Evolutionary conservation across 1,140 invertebrate genomes (phyloP).

Genomic region (Lordiphosa clarofinis): DNA sequence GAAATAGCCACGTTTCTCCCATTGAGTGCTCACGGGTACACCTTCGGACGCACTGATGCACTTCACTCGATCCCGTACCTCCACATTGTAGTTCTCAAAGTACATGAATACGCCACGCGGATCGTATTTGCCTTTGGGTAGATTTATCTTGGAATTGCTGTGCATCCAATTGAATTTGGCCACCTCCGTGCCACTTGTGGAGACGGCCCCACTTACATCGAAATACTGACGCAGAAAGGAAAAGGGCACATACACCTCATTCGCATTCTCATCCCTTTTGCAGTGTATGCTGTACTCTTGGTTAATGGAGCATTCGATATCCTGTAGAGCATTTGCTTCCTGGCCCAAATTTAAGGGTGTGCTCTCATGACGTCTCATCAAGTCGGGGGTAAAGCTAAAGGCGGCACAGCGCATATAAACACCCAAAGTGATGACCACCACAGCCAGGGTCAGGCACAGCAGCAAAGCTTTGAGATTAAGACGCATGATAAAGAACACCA

Average conservation of each 20-base stretch:
- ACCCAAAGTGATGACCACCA: conserved; percentile 80
- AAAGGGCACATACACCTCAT: conserved; percentile 95
- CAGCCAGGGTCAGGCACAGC: conserved; percentile 80
- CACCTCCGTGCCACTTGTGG: conserved; percentile 58
- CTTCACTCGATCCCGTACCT: conserved; percentile 94
- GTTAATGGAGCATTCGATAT: conserved; percentile 95
- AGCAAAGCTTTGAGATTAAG: conserved; percentile 82
- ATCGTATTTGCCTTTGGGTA: conserved; percentile 92
- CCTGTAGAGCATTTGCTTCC: conserved; percentile 80
- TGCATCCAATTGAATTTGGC: conserved; percentile 96
- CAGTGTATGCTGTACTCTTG: conserved; percentile 92
- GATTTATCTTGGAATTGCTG: conserved; percentile 95
- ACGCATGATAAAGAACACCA: conserved; percentile 81
- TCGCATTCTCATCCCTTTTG: conserved; percentile 88
- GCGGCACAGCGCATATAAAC: conserved; percentile 82
- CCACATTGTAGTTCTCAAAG: conserved; percentile 98
- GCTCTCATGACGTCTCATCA: conserved; percentile 49
- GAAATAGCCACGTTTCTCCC: conserved; percentile 95
- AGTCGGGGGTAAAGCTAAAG: conserved; percentile 66
- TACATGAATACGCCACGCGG: conserved; percentile 94
- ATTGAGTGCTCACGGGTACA: conserved; percentile 96
- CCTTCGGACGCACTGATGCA: conserved; percentile 95
- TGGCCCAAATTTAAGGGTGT: conserved; percentile 6
- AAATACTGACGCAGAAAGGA: conserved; percentile 96
- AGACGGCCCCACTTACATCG: conserved; percentile 85